Base-by-base conservation (phyloP, 2,797 vertebrate species). In the Semotilus atromaculatus region DNA sequence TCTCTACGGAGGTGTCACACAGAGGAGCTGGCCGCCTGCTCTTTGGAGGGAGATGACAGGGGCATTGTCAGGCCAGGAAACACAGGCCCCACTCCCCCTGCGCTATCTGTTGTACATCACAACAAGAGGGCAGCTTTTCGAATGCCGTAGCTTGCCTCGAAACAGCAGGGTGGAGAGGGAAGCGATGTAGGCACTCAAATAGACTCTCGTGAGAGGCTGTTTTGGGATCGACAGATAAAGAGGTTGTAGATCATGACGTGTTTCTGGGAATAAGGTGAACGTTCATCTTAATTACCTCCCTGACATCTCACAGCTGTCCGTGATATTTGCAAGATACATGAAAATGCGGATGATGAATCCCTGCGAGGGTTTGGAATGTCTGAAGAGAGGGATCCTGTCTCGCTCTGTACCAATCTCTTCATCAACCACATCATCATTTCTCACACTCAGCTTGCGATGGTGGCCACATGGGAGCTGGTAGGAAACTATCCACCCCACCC, bases 1-100 rank as follows among this genome's bases (percentile, higher is more conserved):
- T 93, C 91, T 93, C 92, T 91, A 89, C 86, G 88, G 93, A 94
- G 91, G 93, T 92, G 94, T 92, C 93, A 92, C 90, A 64, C 85
- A 45, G 74, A 86, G 82, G 78, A 85, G 84, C 86, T 66, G n/a
- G 68, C 80, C 45, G 60, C 23, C 53, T 73, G 81, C 70, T 88
- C 83, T 82, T 80, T 89, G 58, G 66, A 51, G 64, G 31, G 36
- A 83, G 77, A 87, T 79, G 86, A 88, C 75, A 86, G 80, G 81
- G 55, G 80, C 48, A 80, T 81, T 74, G 83, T 85, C 82, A 82
- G 80, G 43, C 80, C 48, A 66, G 67, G 58, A 88, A 82, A 74
- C 80, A 70, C 70, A 38, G 21, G 55, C 13, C 48, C 62, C 62
- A 34, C 45, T 84, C 34, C 19, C 40, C 53, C 76, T 62, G 23